A percentile compares a stretch with the other conserved stretches of the same genome.
phyloP scores from a whole-genome alignment of 1,140 invertebrate genomes.

The Hesperophylax magnus region DNA sequence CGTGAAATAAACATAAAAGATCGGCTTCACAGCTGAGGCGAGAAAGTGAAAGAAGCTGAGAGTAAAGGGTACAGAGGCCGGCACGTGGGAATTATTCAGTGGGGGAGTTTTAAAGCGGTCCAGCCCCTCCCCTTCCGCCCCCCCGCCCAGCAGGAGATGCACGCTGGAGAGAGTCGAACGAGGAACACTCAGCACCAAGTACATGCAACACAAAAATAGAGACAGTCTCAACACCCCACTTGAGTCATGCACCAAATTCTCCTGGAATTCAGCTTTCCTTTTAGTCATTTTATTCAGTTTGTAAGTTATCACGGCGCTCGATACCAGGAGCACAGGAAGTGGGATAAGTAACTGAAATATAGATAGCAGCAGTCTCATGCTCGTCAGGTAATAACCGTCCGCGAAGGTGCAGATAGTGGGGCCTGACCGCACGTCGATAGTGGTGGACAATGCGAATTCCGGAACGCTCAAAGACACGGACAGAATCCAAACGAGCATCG shows the following conservation, averaged over 20 bases:
- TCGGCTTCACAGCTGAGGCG: constrained; percentile 45
- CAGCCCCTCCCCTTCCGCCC: constrained; percentile 46
- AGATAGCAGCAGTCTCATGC: constrained; percentile 65
- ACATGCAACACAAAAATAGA: constrained; percentile 63
- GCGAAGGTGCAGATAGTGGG: constrained; percentile 62
- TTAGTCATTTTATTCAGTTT: constrained; percentile 61
- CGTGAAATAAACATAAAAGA: constrained; percentile 45
- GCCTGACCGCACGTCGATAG: constrained; percentile 60
- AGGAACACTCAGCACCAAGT: constrained; percentile 62
- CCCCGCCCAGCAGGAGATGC: constrained; percentile 59
- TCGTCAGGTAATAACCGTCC: constrained; percentile 63
- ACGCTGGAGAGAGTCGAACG: constrained; percentile 62
- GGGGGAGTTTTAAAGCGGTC: constrained; percentile 53
- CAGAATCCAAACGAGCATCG: constrained; percentile 70
- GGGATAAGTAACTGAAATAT: constrained; percentile 67
- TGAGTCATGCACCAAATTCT: constrained; percentile 57
- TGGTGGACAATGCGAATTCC: constrained; percentile 67
- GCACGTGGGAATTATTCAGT: constrained; percentile 40
- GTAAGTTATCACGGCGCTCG: constrained; percentile 60
- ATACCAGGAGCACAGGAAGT: constrained; percentile 60
- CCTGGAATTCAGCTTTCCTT: constrained; percentile 56
- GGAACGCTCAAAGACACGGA: constrained; percentile 71
- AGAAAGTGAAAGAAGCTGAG: constrained; percentile 62
- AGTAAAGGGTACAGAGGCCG: constrained; percentile 59
- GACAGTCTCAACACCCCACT: constrained; percentile 63